Conservation (phyloP, 2,797 vertebrate genomes). For the Clarias platycephalus region DNA sequence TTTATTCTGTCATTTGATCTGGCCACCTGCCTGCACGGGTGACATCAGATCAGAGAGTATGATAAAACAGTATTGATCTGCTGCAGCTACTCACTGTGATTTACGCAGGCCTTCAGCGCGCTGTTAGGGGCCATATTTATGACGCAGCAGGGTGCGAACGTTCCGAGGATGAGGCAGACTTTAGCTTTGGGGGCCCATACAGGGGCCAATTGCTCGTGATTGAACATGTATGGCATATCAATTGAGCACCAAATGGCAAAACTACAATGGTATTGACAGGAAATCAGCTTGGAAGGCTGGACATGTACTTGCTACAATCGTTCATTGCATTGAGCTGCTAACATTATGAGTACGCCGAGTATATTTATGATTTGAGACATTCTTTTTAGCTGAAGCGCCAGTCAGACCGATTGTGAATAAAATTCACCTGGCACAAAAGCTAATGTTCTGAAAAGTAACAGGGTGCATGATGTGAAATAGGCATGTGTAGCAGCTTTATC, state of each 20-base stretch:
- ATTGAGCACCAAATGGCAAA: constrained; percentile 20
- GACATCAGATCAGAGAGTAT: constrained; percentile 68
- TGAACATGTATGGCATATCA: background rate
- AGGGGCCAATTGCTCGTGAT: background rate
- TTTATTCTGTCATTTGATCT: constrained; percentile 76
- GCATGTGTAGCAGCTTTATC: background rate
- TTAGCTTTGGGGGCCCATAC: background rate
- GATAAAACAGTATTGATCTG: constrained; percentile 67
- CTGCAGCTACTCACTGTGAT: constrained; percentile 48
- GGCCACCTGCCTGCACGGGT: constrained; percentile 62
- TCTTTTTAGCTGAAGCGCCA: background rate
- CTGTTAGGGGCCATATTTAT: constrained; percentile 12
- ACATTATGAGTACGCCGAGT: background rate
- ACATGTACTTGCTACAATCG: background rate
- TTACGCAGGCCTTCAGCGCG: constrained; percentile 38
- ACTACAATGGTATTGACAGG: constrained; percentile 34
- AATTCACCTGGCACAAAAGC: background rate
- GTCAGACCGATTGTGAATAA: background rate
- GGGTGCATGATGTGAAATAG: background rate
- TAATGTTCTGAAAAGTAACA: background rate
- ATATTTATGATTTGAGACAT: background rate
- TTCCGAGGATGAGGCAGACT: background rate
- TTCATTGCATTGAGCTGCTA: background rate
- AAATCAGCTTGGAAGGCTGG: constrained; percentile 8
- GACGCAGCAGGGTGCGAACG: background rate